Conservation (phyloP, 2,797 vertebrate species). For the Pipistrellus kuhlii region DNA sequence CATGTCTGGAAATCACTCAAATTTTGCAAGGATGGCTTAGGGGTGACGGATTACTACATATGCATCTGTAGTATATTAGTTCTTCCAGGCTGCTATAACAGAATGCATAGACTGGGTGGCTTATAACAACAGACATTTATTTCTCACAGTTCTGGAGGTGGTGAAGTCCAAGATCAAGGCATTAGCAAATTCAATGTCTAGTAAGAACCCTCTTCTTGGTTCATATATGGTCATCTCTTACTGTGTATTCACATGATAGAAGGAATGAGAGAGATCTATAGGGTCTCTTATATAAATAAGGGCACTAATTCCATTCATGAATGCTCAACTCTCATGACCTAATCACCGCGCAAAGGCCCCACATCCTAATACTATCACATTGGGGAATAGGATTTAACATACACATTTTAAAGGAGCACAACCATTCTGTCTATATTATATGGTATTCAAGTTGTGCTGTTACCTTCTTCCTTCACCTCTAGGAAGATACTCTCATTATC, state of each 20-base stretch:
- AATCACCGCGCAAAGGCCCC: not conserved
- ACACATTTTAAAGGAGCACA: not conserved
- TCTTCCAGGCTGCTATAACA: not conserved
- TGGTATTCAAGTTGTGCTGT: not conserved
- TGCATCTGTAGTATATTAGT: not conserved
- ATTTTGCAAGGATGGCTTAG: not conserved
- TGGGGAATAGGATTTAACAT: not conserved
- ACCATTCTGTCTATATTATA: not conserved
- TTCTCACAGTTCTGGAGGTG: not conserved
- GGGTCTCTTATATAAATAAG: not conserved
- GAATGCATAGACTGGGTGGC: not conserved
- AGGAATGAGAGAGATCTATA: not conserved
- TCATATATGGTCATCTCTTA: not conserved
- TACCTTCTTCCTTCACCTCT: not conserved
- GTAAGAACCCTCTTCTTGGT: not conserved
- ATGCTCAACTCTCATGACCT: not conserved
- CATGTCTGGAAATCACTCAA: not conserved
- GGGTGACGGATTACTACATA: not conserved
- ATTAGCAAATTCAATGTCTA: not conserved
- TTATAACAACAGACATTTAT: conserved; percentile 9
- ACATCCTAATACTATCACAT: not conserved
- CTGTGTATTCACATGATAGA: not conserved
- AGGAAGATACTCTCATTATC: not conserved
- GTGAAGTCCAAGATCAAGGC: not conserved
- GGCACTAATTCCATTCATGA: not conserved